A percentile compares a stretch with the other conserved stretches of the same genome.
Evolutionary conservation across 92 coral and sea anemone genomes (phyloP).

Genomic region (Virgularia gustaviana): DNA sequence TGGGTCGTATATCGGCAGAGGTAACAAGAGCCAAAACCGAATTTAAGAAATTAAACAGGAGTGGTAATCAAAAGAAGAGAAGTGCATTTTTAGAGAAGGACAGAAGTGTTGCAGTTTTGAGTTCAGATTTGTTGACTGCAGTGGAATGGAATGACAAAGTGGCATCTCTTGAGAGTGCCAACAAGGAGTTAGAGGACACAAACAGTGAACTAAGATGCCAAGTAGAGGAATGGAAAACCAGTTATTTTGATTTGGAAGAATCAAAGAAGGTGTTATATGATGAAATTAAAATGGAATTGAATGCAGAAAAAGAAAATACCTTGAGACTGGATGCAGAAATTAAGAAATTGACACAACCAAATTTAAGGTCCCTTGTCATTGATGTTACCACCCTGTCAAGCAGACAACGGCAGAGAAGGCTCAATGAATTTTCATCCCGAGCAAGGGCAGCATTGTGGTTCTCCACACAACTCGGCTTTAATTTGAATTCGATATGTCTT

Average conservation of each 20-base stretch:
- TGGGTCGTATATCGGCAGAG: neutral
- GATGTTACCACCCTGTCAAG: neutral
- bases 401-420: neutral
- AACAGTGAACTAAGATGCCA: neutral
- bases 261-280: neutral
- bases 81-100: neutral
- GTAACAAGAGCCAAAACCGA: neutral
- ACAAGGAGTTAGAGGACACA: neutral
- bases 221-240: neutral
- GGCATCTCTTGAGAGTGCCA: neutral
- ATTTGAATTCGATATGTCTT: neutral
- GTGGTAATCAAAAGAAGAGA: neutral
- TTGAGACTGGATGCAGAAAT: neutral
- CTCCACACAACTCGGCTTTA: neutral
- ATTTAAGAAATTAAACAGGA: neutral
- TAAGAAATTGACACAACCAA: neutral
- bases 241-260: neutral
- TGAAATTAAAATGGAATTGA: neutral
- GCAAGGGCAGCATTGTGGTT: conserved; percentile 1
- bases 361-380: neutral
- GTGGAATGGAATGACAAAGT: neutral
- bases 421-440: neutral
- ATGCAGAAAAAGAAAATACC: neutral
- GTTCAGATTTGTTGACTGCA: neutral
- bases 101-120: neutral